phyloP scores from a whole-genome alignment of 2,113 vertebrate species.

The Tringa solitaria region DNA sequence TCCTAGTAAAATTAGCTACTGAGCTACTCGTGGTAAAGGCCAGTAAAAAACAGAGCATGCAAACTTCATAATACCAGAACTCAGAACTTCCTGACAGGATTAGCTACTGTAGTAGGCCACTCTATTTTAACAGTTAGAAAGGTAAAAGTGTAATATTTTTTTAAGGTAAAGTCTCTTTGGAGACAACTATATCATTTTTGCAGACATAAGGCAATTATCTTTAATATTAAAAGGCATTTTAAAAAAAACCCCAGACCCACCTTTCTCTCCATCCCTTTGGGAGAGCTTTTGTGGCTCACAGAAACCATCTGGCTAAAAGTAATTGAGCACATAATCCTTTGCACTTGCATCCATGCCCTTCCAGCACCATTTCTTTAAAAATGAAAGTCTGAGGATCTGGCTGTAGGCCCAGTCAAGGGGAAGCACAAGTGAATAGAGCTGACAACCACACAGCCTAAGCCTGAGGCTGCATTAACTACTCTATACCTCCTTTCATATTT shows the following conservation, averaged over 20 bases:
- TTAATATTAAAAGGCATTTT: neutral
- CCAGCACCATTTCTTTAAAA: neutral
- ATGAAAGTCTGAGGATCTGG: neutral
- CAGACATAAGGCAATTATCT: neutral
- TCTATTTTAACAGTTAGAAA: neutral
- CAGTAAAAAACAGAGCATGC: neutral
- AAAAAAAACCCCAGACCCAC: neutral
- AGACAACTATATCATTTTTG: neutral
- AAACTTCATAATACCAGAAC: neutral
- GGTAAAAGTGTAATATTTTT: neutral
- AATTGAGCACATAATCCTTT: neutral
- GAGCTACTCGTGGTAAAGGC: neutral
- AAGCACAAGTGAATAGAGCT: neutral
- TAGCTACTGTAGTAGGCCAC: neutral
- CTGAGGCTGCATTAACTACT: neutral
- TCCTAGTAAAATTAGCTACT: neutral
- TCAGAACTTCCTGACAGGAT: neutral
- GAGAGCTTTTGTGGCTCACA: neutral
- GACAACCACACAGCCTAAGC: neutral
- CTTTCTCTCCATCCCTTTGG: neutral
- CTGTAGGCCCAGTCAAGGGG: neutral
- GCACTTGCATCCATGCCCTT: neutral
- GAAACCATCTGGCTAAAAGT: neutral
- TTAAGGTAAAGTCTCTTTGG: neutral
- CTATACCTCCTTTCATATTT: neutral